Percentiles rank a stretch among this genome's conserved stretches.
Evolutionary conservation across 2,797 vertebrate genomes (phyloP).

Genomic region (Pelodytes ibericus): DNA sequence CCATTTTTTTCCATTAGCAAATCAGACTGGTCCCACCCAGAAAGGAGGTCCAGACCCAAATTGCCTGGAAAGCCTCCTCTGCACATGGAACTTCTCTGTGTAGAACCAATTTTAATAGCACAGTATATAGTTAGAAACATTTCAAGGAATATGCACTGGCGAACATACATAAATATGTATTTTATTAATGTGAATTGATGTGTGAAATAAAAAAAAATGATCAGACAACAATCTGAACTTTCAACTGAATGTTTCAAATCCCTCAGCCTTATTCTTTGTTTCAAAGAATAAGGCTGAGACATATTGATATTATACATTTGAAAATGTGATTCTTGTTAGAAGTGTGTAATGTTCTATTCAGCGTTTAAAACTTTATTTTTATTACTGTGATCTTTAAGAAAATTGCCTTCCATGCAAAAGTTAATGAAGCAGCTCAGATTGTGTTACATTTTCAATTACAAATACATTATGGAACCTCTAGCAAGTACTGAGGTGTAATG

Average conservation of each 20-base stretch:
- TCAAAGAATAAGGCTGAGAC: neutral
- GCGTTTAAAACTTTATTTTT: slow-evolving; percentile 29
- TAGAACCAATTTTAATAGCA: too few species aligned
- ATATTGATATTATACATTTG: slow-evolving; percentile 7
- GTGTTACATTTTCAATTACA: slow-evolving; percentile 38
- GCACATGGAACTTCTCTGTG: too few species aligned
- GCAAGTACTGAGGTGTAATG: slow-evolving; percentile 19
- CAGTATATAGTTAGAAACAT: too few species aligned
- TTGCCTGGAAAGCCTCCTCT: too few species aligned
- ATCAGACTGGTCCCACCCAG: too few species aligned
- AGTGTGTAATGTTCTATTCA: slow-evolving; percentile 29
- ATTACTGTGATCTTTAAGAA: slow-evolving; percentile 37
- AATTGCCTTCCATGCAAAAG: slow-evolving; percentile 27
- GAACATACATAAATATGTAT: neutral
- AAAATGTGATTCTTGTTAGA: slow-evolving; percentile 21
- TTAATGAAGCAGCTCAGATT: slow-evolving; percentile 32
- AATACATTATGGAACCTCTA: slow-evolving; percentile 27
- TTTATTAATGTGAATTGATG: slow-evolving; percentile 3
- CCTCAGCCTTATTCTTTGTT: neutral
- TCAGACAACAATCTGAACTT: neutral
- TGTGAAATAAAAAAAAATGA: slow-evolving; percentile 3
- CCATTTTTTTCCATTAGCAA: too few species aligned
- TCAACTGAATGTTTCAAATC: slow-evolving; percentile 5
- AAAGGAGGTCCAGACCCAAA: too few species aligned
- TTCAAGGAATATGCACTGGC: neutral